Evolutionary conservation across 1,140 invertebrate species (phyloP).

Genomic region (Sarcophaga bullata): DNA sequence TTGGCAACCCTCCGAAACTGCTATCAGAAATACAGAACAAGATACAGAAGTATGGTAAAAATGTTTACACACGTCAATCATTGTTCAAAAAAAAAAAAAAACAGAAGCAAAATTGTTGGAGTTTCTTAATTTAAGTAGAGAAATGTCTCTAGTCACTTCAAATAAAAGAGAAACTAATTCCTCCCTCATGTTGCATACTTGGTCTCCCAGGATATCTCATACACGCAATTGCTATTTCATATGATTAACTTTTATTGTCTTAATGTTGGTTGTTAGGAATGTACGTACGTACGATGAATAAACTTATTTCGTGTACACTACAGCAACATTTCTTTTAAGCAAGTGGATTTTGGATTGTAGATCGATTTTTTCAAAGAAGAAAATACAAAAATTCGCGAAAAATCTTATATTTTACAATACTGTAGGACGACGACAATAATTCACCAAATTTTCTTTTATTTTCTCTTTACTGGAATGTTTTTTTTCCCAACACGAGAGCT

Average conservation of each 20-base stretch:
- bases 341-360: too few species aligned
- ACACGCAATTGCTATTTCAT: constrained; percentile 29
- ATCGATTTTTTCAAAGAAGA: too few species aligned
- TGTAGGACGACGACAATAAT: not conserved
- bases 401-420: not conserved
- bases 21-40: not conserved
- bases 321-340: not conserved
- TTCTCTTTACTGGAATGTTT: too few species aligned
- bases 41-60: not conserved
- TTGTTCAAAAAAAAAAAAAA: not conserved
- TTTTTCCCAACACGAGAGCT: too few species aligned
- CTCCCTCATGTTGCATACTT: not conserved
- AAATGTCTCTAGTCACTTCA: not conserved
- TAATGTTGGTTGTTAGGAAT: constrained; percentile 24
- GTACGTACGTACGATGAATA: not conserved
- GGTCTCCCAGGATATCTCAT: not conserved
- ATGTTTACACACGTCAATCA: not conserved
- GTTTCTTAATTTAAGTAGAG: constrained; percentile 7
- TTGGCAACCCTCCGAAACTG: not conserved
- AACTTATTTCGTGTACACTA: too few species aligned
- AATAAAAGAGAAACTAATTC: not conserved
- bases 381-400: too few species aligned
- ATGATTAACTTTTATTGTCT: constrained; percentile 39
- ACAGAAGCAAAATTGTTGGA: not conserved
- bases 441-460: too few species aligned